Base-by-base conservation (phyloP, 2,797 vertebrate genomes). In the Cossypha caffra region DNA sequence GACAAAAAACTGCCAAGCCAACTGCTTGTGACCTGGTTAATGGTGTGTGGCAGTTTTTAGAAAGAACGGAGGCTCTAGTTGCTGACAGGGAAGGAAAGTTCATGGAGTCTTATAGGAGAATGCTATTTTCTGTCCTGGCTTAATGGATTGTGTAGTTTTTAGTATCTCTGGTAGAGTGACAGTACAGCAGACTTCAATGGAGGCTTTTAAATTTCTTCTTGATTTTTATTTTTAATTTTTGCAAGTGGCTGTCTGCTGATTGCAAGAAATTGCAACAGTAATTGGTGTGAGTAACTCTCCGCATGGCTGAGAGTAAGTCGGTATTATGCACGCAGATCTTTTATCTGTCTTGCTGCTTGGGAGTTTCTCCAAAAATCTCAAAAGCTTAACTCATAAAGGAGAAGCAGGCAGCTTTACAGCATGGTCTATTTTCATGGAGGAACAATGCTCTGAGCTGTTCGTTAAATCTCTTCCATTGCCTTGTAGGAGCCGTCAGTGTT, bases 271-370 rank as follows among this genome's bases (percentile, higher is more conserved):
- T 94, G 75, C 86, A 89, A 31, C 52, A 45, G 72, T 91, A 96
- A 91, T 91, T 95, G 86, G 61, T 35, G 31, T 93, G 95, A 93
- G 86, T 93, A 96, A 96, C 78, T 85, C 90, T 74, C 79, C 0
- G 0, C 72, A 35, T 38, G 93, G 89, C 89, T 92, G 84, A 96
- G 29, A 87, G 66, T 64, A 69, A 92, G 43, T 71, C 3, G 1
- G 52, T 75, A 23, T 85, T 88, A 47, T 48, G 87, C 78, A 86
- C 1, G 0, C 58, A 86, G 85, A 72, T 92, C 68, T 91, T 94
- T 77, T 89, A 77, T 94, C 91, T 93, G 61, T 80, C 68, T 80
- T 86, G 81, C 62, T 92, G 61, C 54, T 92, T 86, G 69, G 31
- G 58, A 93, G 16, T 72, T 91, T 75, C 72, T 94, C 78, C 87